Base-by-base conservation (phyloP, 2,113 vertebrate genomes). In the Struthidea cinerea region DNA sequence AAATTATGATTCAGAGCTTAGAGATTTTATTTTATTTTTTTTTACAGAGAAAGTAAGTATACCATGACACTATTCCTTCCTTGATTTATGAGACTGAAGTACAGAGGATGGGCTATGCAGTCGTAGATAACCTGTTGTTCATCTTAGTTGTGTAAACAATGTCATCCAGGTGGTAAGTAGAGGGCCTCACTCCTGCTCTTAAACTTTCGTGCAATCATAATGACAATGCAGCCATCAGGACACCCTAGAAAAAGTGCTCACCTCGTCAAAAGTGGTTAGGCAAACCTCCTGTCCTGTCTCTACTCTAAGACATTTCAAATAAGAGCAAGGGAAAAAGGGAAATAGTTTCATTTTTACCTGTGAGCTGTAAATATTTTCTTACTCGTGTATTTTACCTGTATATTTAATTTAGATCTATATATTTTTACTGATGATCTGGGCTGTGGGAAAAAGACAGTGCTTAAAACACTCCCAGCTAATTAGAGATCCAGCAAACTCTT, bases 11-110 rank as follows among this genome's bases (percentile, higher is more conserved):
- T 61, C 5, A 55, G 18, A 83, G 49, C 2, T 64, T 3, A n/a
- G n/a, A n/a, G n/a, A n/a, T n/a, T n/a, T n/a, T n/a, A n/a, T 2
- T 6, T 13, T 20, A 16, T 41, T 2, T 3, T 15, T 1, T 5
- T 13, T 24, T 33, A 16, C 5, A 50, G 14, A 75, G 56, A 30
- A 89, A 63, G 28, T 19, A 95, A 61, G 28, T 50, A 55, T 33
- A 63, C 14, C 7, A 9, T 61, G 50, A 69, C 35, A 61, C 10
- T 49, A 53, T 46, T 86, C 21, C 14, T 67, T 67, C 37, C 44
- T 74, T 77, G 77, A 89, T 89, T 86, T 92, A 90, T 44, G 63
- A 73, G 24, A 30, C 23, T 59, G 69, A 70, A 71, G 42, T 84
- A 78, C 20, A 90, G 60, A 87, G 49, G 55, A 49, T n/a, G 28